Conservation (phyloP, 2,113 vertebrate species). For the Excalfactoria chinensis region DNA sequence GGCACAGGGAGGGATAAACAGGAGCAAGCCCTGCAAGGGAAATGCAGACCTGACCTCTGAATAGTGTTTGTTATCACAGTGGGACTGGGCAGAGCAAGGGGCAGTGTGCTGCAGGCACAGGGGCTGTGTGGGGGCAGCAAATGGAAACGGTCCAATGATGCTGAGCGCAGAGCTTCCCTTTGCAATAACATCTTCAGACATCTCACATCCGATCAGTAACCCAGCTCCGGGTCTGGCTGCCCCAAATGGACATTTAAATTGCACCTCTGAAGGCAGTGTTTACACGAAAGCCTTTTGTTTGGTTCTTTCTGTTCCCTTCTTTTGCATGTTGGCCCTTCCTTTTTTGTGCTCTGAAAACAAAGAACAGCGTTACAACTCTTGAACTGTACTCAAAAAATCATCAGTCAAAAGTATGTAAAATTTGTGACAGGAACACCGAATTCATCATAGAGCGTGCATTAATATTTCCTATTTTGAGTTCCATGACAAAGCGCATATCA, state of each 20-base stretch:
- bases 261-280: background rate
- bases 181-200: too few species aligned
- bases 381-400: background rate
- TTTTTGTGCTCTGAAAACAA: background rate
- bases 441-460: background rate
- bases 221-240: too few species aligned
- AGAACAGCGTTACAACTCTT: background rate
- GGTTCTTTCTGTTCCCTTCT: background rate
- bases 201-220: too few species aligned
- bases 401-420: background rate
- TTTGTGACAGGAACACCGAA: constrained; percentile 1
- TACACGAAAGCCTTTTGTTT: background rate
- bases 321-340: background rate
- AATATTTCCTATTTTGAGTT: constrained; percentile 1
- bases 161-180: too few species aligned
- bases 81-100: background rate
- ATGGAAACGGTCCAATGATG: background rate
- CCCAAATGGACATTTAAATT: accelerated
- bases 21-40: background rate
- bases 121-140: background rate
- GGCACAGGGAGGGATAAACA: background rate
- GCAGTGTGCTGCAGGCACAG: background rate
- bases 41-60: background rate
- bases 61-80: background rate
- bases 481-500: background rate